Evolutionary conservation across 2,113 vertebrate species (phyloP).

Genomic region (Lepus europaeus): DNA sequence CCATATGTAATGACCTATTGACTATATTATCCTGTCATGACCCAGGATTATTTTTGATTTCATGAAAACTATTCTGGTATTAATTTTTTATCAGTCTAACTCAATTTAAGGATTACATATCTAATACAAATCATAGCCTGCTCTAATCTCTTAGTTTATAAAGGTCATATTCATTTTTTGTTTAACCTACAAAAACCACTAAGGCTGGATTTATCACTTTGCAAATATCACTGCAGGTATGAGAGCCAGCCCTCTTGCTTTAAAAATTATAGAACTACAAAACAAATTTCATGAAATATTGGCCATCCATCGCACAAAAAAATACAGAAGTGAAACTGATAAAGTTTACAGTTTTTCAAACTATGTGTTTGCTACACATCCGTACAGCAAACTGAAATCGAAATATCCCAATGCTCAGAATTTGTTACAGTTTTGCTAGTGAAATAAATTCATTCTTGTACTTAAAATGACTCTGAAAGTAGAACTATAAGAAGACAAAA

Average conservation of each 20-base stretch:
- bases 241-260: slow-evolving; percentile 22
- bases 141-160: slow-evolving; percentile 60
- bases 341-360: slow-evolving; percentile 30
- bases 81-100: slow-evolving; percentile 67
- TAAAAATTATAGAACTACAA: slow-evolving; percentile 54
- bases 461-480: slow-evolving; percentile 24
- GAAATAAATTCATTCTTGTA: slow-evolving; percentile 9
- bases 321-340: slow-evolving; percentile 10
- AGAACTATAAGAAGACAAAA: neutral
- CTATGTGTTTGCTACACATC: neutral
- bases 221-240: slow-evolving; percentile 21
- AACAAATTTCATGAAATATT: slow-evolving; percentile 33
- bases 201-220: slow-evolving; percentile 23
- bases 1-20: slow-evolving; percentile 44
- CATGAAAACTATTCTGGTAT: slow-evolving; percentile 41
- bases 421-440: neutral
- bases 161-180: slow-evolving; percentile 55
- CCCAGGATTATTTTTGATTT: slow-evolving; percentile 31
- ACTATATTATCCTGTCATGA: slow-evolving; percentile 47
- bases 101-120: slow-evolving; percentile 57
- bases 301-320: neutral
- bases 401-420: neutral
- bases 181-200: slow-evolving; percentile 51
- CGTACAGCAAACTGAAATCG: slow-evolving; percentile 14
- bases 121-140: slow-evolving; percentile 65